Percentiles rank a stretch among this genome's conserved stretches.
Conservation (phyloP, 2,888 invertebrate genomes). For the Philopedon plagiatum region DNA sequence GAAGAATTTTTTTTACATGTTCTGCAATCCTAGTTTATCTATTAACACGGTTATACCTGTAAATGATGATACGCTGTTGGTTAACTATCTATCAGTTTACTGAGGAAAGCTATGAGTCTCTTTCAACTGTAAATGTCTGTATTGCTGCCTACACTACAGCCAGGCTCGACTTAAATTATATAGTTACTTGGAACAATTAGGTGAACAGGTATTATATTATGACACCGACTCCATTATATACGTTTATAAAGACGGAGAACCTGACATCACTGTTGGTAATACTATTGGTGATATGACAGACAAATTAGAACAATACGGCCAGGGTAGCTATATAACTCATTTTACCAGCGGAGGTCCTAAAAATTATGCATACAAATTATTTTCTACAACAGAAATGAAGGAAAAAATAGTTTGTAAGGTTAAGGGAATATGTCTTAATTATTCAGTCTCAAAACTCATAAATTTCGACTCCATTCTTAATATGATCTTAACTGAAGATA, state of each 20-base stretch:
- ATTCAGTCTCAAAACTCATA: constrained; percentile 14
- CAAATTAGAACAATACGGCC: constrained; percentile 59
- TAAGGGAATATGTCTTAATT: constrained; percentile 33
- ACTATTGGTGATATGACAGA: constrained; percentile 63
- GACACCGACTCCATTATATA: constrained; percentile 22
- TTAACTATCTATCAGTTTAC: constrained; percentile 27
- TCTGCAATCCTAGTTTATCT: not conserved
- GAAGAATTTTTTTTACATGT: not conserved
- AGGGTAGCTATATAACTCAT: constrained; percentile 58
- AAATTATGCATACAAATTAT: constrained; percentile 59
- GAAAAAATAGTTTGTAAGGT: constrained; percentile 29
- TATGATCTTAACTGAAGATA: not conserved
- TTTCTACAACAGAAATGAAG: not conserved
- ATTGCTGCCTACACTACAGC: constrained; percentile 32
- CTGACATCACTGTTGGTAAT: constrained; percentile 58
- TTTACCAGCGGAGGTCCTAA: constrained; percentile 63
- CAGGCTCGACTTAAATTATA: not conserved
- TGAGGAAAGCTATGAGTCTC: not conserved
- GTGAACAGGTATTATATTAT: constrained; percentile 21
- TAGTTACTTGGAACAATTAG: constrained; percentile 21
- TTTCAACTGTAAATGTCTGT: not conserved
- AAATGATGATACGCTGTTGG: constrained; percentile 48
- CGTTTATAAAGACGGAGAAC: constrained; percentile 40
- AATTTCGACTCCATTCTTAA: constrained; percentile 23
- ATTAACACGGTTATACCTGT: constrained; percentile 27